Conservation (phyloP, 2,797 vertebrate species). For the Pempheris klunzingeri region DNA sequence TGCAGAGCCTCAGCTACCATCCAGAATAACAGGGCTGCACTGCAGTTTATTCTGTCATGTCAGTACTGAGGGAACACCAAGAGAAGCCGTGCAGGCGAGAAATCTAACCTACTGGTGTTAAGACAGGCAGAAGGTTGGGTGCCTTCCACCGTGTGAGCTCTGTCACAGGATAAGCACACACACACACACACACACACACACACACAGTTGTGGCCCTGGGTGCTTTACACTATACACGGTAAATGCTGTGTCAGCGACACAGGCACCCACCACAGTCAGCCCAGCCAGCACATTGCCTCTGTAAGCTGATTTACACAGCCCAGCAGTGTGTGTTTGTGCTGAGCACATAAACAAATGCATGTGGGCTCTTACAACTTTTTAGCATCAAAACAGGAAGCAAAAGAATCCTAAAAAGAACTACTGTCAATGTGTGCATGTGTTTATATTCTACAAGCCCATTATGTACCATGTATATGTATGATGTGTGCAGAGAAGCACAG, state of each 20-base stretch:
- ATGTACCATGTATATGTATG: conserved; percentile 39
- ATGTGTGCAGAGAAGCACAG: conserved; percentile 51
- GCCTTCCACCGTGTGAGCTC: conserved; percentile 60
- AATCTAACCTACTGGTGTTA: conserved; percentile 64
- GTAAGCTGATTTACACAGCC: conserved; percentile 81
- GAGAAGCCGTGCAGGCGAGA: conserved; percentile 53
- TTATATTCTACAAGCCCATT: conserved; percentile 21
- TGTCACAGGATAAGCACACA: conserved; percentile 58
- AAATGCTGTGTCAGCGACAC: conserved; percentile 82
- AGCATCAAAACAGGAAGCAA: conserved; percentile 55
- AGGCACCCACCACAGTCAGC: conserved; percentile 76
- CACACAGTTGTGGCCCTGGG: conserved; percentile 63
- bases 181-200: conserved; percentile 11
- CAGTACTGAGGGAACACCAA: conserved; percentile 59
- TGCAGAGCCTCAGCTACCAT: conserved; percentile 49
- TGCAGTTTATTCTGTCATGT: conserved; percentile 69
- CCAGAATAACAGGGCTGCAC: conserved; percentile 58
- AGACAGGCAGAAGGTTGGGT: conserved; percentile 63
- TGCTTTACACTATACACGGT: conserved; percentile 76
- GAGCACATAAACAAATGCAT: conserved; percentile 78
- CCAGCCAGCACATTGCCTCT: conserved; percentile 79
- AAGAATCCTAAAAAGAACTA: conserved; percentile 26
- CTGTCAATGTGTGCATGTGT: conserved; percentile 31
- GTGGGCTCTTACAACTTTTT: conserved; percentile 61
- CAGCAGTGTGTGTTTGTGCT: conserved; percentile 65